Base-by-base conservation (phyloP, 2,113 vertebrate species). In the Tachysurus fulvidraco region DNA sequence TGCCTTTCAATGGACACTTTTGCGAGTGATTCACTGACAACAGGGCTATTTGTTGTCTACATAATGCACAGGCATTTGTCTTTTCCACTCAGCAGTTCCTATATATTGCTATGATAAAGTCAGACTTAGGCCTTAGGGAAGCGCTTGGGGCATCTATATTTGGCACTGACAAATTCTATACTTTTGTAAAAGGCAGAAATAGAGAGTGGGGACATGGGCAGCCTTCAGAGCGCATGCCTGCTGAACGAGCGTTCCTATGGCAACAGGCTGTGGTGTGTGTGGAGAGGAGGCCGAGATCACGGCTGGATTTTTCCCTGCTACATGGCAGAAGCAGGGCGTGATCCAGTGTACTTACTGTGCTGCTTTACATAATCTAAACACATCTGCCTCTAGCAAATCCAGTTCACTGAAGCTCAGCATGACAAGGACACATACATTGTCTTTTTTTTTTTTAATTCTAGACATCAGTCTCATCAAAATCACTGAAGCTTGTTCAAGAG, bases 221-320 rank as follows among this genome's bases (percentile, higher is more conserved):
- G 23, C n/a, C 36, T 46, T 64, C 44, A 85, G 64, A 77, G 79
- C 64, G 80, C 86, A 87, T 86, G 77, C 80, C 82, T 82, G 78
- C 85, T 69, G 13, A 73, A 86, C 17, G 67, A 76, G n/a, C 10
- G 90, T 91, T 91, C 23, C 90, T 87, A 91, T 89, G 88, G 86
- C 71, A 89, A 91, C 88, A 55, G 88, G 59, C 84, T 88, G 81
- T 85, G 85, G 69, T 64, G 80, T 76, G 83, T 80, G 59, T 62
- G 50, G 52, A 78, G 60, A 46, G 41, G 28, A 85, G 69, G 19
- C 80, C 46, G 73, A 77, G 81, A 81, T 65, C 50, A 76, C n/a
- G 25, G 59, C 28, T 85, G 78, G 36, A 79, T 57, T 86, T 67
- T 87, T 74, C 30, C 54, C 57, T 64, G 12, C 67, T 88, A 81